These are phyloP conservation scores for Camponotus fellah DNA, from an alignment of 2,888 invertebrate genomes.

Conservation along the genomic window DNA sequence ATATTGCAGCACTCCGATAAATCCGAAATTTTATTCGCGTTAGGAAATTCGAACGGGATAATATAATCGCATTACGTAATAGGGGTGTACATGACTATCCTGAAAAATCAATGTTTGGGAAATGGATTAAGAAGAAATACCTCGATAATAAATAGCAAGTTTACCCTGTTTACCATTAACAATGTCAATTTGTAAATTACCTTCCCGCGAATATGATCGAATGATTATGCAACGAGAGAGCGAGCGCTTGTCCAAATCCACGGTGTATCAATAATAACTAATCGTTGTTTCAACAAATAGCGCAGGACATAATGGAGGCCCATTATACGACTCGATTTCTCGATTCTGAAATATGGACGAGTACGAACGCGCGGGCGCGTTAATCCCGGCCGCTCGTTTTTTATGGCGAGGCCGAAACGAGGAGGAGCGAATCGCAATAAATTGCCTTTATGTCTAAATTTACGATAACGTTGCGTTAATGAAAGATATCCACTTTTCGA, in stretches of 20 bases:
- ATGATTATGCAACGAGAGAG: constrained; percentile 29
- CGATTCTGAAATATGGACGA: constrained; percentile 19
- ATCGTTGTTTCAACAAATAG: constrained; percentile 39
- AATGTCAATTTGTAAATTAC: constrained; percentile 40
- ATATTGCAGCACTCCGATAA: constrained; percentile 15
- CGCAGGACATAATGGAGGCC: constrained; percentile 31
- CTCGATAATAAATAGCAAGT: constrained; percentile 25
- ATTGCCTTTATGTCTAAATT: constrained; percentile 24
- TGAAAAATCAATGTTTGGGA: constrained; percentile 23
- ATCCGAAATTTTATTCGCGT: constrained; percentile 24
- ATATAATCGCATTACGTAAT: not conserved
- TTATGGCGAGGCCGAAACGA: constrained; percentile 1
- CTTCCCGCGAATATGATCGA: constrained; percentile 7
- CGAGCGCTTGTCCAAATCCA: constrained; percentile 11
- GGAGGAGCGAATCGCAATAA: constrained; percentile 1
- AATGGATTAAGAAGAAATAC: not conserved
- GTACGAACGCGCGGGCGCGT: not conserved
- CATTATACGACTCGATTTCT: constrained; percentile 24
- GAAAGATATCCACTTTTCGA: constrained; percentile 13
- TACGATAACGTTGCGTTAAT: constrained; percentile 8
- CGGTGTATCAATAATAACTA: constrained; percentile 41
- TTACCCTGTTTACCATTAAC: not conserved
- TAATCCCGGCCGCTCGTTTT: constrained; percentile 35
- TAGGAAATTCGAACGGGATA: not conserved
- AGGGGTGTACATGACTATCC: not conserved